Conservation (phyloP, 1,140 invertebrate species). For the Temnothorax longispinosus region DNA sequence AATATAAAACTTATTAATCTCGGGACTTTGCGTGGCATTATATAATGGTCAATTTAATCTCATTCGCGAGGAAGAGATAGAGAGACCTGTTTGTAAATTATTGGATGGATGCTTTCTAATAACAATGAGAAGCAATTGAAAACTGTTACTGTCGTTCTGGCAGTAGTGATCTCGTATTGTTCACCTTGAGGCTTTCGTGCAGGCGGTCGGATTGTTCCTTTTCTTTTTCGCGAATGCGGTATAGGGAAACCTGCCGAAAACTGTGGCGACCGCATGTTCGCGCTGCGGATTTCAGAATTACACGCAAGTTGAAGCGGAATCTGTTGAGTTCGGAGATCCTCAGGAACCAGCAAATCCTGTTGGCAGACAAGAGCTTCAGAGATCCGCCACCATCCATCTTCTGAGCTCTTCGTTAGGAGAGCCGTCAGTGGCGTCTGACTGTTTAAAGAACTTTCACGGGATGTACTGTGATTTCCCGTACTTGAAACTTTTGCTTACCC, state of each 20-base stretch:
- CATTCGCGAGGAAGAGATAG: not conserved
- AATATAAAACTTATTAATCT: constrained; percentile 59
- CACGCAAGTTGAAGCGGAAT: constrained; percentile 28
- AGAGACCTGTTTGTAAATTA: constrained; percentile 18
- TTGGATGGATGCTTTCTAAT: not conserved
- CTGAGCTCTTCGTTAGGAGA: constrained; percentile 64
- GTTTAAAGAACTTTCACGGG: constrained; percentile 64
- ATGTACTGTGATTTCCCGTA: constrained; percentile 59
- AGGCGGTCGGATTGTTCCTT: not conserved
- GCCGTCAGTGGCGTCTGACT: constrained; percentile 64
- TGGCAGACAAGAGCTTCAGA: constrained; percentile 62
- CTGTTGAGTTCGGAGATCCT: constrained; percentile 55
- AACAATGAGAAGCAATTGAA: not conserved
- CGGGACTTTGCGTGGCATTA: not conserved
- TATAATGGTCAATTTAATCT: constrained; percentile 46
- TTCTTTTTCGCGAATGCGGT: not conserved
- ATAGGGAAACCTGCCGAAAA: constrained; percentile 10
- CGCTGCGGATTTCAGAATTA: constrained; percentile 43
- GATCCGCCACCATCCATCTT: constrained; percentile 63
- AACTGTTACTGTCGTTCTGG: not conserved
- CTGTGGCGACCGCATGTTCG: constrained; percentile 1
- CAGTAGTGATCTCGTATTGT: not conserved
- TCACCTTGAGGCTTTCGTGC: not conserved
- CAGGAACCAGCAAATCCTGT: constrained; percentile 55
- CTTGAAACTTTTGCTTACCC: constrained; percentile 60